phyloP scores from a whole-genome alignment of 2,888 invertebrate species.

The Chloroclystis v-ata region DNA sequence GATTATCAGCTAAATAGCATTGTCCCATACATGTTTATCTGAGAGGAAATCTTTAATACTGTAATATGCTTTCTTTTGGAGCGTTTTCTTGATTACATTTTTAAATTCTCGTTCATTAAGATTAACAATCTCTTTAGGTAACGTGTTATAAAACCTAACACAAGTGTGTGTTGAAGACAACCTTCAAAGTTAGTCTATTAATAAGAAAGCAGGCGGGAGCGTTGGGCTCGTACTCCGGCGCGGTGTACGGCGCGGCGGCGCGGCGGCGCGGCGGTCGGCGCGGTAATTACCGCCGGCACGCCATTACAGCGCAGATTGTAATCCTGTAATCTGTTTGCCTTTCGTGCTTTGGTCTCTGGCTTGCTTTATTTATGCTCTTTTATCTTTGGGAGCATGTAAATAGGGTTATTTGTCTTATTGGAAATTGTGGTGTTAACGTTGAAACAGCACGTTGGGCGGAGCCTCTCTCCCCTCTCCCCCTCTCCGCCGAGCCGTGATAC shows the following conservation, averaged over 20 bases:
- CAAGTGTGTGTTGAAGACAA: not conserved
- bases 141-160: no score
- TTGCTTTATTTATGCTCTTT: constrained; percentile 25
- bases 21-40: no score
- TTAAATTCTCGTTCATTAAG: no score
- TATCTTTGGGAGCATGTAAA: constrained; percentile 31
- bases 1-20: no score
- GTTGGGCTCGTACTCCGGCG: constrained; percentile 19
- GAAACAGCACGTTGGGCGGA: constrained; percentile 24
- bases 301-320: constrained; percentile 33
- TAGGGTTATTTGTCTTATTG: constrained; percentile 29
- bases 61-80: no score
- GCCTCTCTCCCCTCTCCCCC: not conserved
- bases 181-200: not conserved
- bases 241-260: not conserved
- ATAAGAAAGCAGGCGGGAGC: constrained; percentile 37
- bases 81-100: no score
- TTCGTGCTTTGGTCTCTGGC: constrained; percentile 30
- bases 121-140: no score
- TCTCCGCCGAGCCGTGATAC: not conserved
- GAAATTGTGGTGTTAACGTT: constrained; percentile 32
- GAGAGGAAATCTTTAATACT: no score
- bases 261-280: constrained; percentile 1
- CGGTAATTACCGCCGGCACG: constrained; percentile 30
- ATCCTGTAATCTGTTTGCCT: constrained; percentile 40